phyloP scores from a whole-genome alignment of 2,888 invertebrate species.

The Lepetodrilus schrolli region DNA sequence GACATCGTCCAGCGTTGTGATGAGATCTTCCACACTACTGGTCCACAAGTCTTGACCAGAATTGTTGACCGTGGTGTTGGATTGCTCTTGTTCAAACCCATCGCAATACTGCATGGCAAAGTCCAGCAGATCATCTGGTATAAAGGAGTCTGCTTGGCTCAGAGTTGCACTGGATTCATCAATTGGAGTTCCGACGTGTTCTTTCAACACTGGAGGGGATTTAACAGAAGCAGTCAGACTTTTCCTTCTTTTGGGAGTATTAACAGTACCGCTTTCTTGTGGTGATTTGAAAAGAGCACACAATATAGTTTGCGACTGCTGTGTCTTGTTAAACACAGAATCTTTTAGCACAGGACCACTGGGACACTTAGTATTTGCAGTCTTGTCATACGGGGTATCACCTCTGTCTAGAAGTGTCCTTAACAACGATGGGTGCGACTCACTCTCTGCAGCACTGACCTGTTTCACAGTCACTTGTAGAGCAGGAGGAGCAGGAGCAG shows the following conservation, averaged over 20 bases:
- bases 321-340: background rate
- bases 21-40: constrained; percentile 31
- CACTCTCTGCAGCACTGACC: background rate
- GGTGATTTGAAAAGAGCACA: too few species aligned
- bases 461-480: background rate
- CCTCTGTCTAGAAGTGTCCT: constrained; percentile 39
- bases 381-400: background rate
- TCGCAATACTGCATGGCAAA: constrained; percentile 46
- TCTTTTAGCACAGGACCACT: background rate
- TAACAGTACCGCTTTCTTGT: background rate
- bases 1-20: constrained; percentile 10
- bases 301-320: too few species aligned
- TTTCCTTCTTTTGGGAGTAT: background rate
- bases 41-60: constrained; percentile 28
- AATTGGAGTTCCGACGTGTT: background rate
- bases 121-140: constrained; percentile 47
- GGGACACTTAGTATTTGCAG: background rate
- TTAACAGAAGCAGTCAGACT: background rate
- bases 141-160: background rate
- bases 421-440: constrained; percentile 33
- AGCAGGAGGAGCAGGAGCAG: background rate
- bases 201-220: background rate
- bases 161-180: background rate
- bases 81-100: constrained; percentile 28
- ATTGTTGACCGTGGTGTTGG: constrained; percentile 12